Base-by-base conservation (phyloP, 2,888 invertebrate species). In the Lomographa bimaculata region DNA sequence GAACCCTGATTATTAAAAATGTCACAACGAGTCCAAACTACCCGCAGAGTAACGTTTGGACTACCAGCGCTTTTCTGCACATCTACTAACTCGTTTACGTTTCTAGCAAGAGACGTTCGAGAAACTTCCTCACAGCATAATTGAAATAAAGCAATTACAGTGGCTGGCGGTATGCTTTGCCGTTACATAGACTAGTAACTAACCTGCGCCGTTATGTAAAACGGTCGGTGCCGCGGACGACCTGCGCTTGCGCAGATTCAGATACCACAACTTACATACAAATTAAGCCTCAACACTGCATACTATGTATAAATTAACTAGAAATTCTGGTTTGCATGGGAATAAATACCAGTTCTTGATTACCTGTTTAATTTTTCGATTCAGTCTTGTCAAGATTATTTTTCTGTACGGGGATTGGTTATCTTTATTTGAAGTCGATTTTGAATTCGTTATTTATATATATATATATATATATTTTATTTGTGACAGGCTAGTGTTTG, bases 161-260 rank as follows among this genome's bases (percentile, higher is more conserved):
- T 46, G 33, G 33, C 35, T 24, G 46, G 18, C 44, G 52, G 60
- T 49, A 60, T 55, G 54, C 37, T 29, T 44, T 51, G 47, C 65
- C 65, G 63, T 43, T 37, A 37, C 36, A 25, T 4, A 7, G 29
- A 24, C 17, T 41, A 29, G 30, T 30, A 30, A 26, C 35, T 30
- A 35, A 30, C 35, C 30, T 30, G 8, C 2, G 44, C 65, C 65
- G 63, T 64, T 65, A 66, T 48, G 46, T 47, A 46, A 49, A 60
- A 49, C 54, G 50, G 52, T 45, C 35, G 16, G 7, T 33, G 11
- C 23, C 14, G 30, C 28, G 17, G n/a, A 19, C 14, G 12, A 32
- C 8, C 25, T 12, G 16, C 25, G 24, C 29, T 23, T 1, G 23
- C 16, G 23, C 26, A 24, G 19, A 32, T n/a, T n/a, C n/a, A n/a